phyloP scores from a whole-genome alignment of 2,797 vertebrate species.

The Falco concolor region DNA sequence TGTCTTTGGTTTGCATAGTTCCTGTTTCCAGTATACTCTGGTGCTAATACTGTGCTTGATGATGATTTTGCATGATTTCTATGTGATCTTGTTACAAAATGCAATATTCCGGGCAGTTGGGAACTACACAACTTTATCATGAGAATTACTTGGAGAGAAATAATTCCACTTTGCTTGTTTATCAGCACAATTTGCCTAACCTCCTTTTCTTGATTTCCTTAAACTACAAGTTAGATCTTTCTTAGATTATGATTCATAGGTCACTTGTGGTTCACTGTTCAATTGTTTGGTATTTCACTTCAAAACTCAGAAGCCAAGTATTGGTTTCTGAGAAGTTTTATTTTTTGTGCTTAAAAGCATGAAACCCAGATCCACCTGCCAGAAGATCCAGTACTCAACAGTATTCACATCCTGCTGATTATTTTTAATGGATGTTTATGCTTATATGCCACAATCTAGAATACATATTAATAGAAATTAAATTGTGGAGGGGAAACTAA shows the following conservation, averaged over 20 bases:
- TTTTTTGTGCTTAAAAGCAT: neutral
- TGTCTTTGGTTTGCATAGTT: neutral
- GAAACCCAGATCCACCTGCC: neutral
- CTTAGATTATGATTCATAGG: neutral
- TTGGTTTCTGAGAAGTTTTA: neutral
- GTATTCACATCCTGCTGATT: neutral
- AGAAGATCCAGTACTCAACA: neutral
- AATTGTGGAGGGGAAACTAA: neutral
- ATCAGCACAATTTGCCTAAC: neutral
- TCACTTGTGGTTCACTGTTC: neutral
- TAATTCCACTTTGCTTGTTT: neutral
- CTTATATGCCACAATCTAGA: neutral
- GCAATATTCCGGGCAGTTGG: neutral
- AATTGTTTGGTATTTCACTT: neutral
- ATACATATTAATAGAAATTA: neutral
- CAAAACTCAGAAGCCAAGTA: neutral
- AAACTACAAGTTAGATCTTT: neutral
- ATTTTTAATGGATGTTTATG: neutral
- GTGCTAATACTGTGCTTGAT: neutral
- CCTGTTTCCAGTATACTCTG: neutral
- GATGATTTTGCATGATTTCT: neutral
- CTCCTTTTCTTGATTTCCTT: neutral
- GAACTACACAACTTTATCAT: neutral
- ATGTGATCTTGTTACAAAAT: neutral
- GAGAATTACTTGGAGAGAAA: neutral